Base-by-base conservation (phyloP, 2,797 vertebrate genomes). In the Chelon auratus region DNA sequence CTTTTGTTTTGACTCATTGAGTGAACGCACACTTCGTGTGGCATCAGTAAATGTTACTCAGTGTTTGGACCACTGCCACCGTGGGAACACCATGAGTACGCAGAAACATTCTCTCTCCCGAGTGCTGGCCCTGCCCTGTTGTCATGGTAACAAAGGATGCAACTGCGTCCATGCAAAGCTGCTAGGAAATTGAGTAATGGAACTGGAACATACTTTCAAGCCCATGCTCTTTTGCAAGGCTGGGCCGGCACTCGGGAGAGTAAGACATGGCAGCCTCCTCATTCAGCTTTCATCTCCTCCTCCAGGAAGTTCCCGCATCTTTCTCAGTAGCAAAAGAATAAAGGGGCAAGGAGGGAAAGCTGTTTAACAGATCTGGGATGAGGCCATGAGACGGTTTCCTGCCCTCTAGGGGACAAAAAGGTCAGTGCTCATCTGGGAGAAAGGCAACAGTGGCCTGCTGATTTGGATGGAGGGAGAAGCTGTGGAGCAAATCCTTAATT, bases 381-480 rank as follows among this genome's bases (percentile, higher is more conserved):
- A 48, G 48, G 66, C 56, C 81, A 62, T 22, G 56, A 40, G 62
- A 47, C 51, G 37, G 74, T 70, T 77, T 47, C 51, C 72, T 80
- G 85, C 85, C 85, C 84, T 83, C 87, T 87, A 79, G 79, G 69
- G 89, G 88, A 48, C 76, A 61, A 79, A 84, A 47, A 55, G 63
- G 53, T 72, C 73, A 73, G 82, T 82, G 78, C 73, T 81, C 85
- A 77, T 82, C 68, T 84, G 85, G 82, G 82, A 86, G 87, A 77
- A 80, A 71, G 62, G 77, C 79, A 77, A 67, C 9, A 2, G 59
- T 61, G 72, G 73, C n/a, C 85, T 77, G 60, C 69, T 60, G 78
- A 75, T 70, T 8, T n/a, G 59, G 57, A 62, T 33, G 52, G 42
- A 62, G 70, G 56, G 45, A 72, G 68, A 78, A 72, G 62, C 63